Evolutionary conservation across 2,797 vertebrate genomes (phyloP), one percentile per base, ranked within the genome.

Genomic region (Xenentodon cancila): DNA sequence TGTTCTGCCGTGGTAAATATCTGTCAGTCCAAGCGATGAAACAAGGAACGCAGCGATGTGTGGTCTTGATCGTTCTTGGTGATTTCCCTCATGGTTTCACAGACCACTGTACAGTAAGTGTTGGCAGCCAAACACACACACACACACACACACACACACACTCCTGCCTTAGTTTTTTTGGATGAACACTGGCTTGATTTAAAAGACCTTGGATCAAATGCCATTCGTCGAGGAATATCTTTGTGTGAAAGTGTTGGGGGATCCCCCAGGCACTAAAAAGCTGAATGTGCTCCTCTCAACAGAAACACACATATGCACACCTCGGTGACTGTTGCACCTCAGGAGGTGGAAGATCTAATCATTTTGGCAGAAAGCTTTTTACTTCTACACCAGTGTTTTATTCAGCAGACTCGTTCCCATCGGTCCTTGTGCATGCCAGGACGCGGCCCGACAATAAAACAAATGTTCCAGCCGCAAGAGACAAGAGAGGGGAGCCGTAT

Each of bases 281-380:
- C 68, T 48, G 59, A 77, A 61, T 47, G 45, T 9, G 21, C 67
- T 55, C 49, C 54, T 6, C 21, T 0, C 0, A 27, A 54, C 55
- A 46, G 58, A 54, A 58, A 51, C 49, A 42, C 48, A 15, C 47
- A 48, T 54, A 57, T n/a, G 53, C 64, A 46, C 74, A 67, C 74
- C 55, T 73, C 68, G n/a, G 60, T 59, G 71, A 69, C 58, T 73
- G 80, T 47, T 56, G 64, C 55, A 71, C 64, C 79, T 68, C 72
- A 60, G 80, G 81, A 84, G 77, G 45, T 30, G 34, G 69, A 74
- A 68, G 64, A 73, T 81, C 75, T 87, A 86, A 88, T 84, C 71
- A 84, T 46, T 80, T 85, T 81, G 81, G 81, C 82, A 88, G 81
- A 70, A 83, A 81, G 82, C 81, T 84, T 85, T 87, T 86, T 85